A percentile compares a stretch with the other conserved stretches of the same genome.
Evolutionary conservation across 2,888 invertebrate species (phyloP).

Genomic region (Eupithecia inturbata): DNA sequence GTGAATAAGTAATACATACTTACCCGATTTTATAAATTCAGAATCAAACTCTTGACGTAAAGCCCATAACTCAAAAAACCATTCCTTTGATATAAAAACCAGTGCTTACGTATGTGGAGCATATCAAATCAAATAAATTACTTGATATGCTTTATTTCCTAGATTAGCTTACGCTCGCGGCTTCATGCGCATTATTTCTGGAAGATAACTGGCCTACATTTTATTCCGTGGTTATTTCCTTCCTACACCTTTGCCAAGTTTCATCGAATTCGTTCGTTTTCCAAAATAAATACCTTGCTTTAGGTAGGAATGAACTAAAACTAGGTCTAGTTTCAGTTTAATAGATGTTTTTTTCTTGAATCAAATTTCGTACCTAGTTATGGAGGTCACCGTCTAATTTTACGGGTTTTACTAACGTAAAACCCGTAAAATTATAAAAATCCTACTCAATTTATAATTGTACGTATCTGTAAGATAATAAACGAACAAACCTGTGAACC

Average conservation of each 20-base stretch:
- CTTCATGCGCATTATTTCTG: neutral
- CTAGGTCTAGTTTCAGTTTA: neutral
- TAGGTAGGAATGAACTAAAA: neutral
- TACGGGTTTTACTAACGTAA: no score
- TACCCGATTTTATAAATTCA: neutral
- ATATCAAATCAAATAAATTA: neutral
- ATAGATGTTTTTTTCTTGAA: no score
- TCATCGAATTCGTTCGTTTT: neutral
- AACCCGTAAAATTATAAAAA: no score
- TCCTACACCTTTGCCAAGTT: slow-evolving; percentile 7
- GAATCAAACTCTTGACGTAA: neutral
- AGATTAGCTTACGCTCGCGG: neutral
- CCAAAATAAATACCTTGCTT: neutral
- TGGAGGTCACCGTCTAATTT: no score
- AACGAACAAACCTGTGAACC: no score
- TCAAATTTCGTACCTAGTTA: no score
- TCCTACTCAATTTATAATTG: no score
- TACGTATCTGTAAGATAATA: no score
- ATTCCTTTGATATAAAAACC: neutral
- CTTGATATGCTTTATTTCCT: neutral
- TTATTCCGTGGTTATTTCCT: slow-evolving; percentile 7
- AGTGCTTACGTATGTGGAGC: neutral
- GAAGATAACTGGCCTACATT: neutral
- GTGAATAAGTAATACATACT: neutral
- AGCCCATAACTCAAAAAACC: neutral